Conservation (phyloP, 1,140 invertebrate genomes). For the Tetragnatha versicolor region DNA sequence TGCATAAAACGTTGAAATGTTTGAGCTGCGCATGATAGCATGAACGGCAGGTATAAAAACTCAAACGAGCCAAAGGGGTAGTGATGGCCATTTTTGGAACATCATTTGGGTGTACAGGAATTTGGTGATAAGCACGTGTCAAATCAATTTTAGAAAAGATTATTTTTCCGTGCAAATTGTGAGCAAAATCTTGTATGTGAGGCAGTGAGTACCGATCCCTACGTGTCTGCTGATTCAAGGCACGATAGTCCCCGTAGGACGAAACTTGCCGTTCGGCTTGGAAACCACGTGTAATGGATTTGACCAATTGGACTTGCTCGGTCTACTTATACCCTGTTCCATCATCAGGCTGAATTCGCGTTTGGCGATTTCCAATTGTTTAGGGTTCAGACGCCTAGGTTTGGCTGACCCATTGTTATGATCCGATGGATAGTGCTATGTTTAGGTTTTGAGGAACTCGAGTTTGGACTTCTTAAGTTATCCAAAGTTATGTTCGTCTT, state of each 20-base stretch:
- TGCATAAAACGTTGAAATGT: conserved; percentile 37
- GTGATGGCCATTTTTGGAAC: conserved; percentile 6
- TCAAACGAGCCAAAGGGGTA: conserved; percentile 17
- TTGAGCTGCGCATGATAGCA: not conserved
- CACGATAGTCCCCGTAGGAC: conserved; percentile 34
- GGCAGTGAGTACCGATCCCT: conserved; percentile 45
- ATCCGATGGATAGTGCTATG: conserved; percentile 27
- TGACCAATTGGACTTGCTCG: conserved; percentile 53
- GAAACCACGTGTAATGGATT: conserved; percentile 59
- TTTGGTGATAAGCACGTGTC: conserved; percentile 36
- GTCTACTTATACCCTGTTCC: conserved; percentile 51
- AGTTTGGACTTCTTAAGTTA: conserved; percentile 36
- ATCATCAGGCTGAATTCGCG: conserved; percentile 28
- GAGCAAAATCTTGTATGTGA: conserved; percentile 35
- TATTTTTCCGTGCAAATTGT: conserved; percentile 3
- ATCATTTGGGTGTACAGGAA: too few relatives aligned
- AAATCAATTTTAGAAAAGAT: conserved; percentile 44
- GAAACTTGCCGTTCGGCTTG: conserved; percentile 38
- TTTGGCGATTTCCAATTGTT: conserved; percentile 23
- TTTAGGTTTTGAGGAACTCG: not conserved
- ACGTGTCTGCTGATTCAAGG: conserved; percentile 22
- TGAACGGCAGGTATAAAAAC: not conserved
- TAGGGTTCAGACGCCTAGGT: not conserved
- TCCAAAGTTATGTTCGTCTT: conserved; percentile 9
- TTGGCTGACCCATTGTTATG: conserved; percentile 13